Percentiles rank a stretch among this genome's conserved stretches.
Conservation (phyloP, 2,888 invertebrate species). For the Hetaerina titia region DNA sequence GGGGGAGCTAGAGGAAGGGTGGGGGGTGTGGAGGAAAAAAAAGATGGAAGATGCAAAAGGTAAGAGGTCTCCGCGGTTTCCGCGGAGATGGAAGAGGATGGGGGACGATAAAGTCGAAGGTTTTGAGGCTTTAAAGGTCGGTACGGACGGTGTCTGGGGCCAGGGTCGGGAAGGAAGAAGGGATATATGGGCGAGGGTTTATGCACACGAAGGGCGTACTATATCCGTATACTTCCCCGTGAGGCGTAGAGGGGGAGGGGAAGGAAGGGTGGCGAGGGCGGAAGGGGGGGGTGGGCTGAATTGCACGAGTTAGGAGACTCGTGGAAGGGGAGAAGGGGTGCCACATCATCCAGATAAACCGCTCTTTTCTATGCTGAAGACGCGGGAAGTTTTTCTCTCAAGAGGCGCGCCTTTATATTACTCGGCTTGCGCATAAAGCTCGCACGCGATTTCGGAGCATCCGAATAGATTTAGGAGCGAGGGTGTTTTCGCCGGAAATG, state of each 20-base stretch:
- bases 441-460: constrained; percentile 24
- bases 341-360: constrained; percentile 23
- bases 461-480: constrained; percentile 13
- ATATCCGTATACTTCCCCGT: too few species aligned
- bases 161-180: neutral
- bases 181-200: constrained; percentile 7
- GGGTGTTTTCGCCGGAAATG: neutral
- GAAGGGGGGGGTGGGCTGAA: neutral
- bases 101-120: constrained; percentile 60
- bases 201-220: neutral
- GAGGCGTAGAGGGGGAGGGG: neutral
- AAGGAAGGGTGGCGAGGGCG: neutral
- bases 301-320: neutral
- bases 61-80: constrained; percentile 43
- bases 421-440: constrained; percentile 11
- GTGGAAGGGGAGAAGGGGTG: neutral
- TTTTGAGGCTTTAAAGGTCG: constrained; percentile 33
- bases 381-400: neutral
- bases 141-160: constrained; percentile 1
- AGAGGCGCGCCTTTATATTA: neutral
- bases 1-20: neutral
- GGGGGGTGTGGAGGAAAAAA: neutral
- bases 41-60: constrained; percentile 63
- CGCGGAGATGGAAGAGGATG: constrained; percentile 54
- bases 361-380: constrained; percentile 39